Evolutionary conservation across 2,888 invertebrate genomes (phyloP).

Genomic region (Agonum fuliginosum): DNA sequence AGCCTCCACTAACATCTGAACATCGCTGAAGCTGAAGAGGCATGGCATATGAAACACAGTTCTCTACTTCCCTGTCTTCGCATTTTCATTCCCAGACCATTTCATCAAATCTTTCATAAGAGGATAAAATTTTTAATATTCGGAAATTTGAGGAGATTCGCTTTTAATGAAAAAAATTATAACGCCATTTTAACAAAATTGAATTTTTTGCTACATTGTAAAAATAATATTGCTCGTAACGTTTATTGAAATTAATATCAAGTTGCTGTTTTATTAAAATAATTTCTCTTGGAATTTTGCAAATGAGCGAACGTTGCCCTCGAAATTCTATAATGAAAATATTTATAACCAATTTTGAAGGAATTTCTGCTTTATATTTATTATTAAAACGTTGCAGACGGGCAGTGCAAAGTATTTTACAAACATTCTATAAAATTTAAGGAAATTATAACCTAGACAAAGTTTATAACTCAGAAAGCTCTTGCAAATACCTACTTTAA

Average conservation of each 20-base stretch:
- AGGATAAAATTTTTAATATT: slow-evolving; percentile 43
- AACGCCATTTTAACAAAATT: slow-evolving; percentile 40
- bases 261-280: slow-evolving; percentile 24
- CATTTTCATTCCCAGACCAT: background rate
- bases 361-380: slow-evolving; percentile 8
- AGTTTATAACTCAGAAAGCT: too few relatives aligned
- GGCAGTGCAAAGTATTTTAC: too few relatives aligned
- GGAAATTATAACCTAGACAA: too few relatives aligned
- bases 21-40: background rate
- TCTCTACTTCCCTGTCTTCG: background rate
- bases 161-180: slow-evolving; percentile 38
- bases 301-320: background rate
- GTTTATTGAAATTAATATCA: slow-evolving; percentile 31
- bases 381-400: background rate
- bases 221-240: background rate
- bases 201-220: slow-evolving; percentile 36
- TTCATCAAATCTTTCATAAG: slow-evolving; percentile 20
- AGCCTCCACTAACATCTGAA: background rate
- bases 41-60: background rate
- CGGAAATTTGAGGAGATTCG: slow-evolving; percentile 29
- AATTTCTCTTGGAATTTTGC: slow-evolving; percentile 1
- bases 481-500: too few relatives aligned
- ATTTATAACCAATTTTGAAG: slow-evolving; percentile 15
- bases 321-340: slow-evolving; percentile 16
- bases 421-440: too few relatives aligned